Conservation (phyloP, 2,113 vertebrate genomes). For the Panthera tigris region DNA sequence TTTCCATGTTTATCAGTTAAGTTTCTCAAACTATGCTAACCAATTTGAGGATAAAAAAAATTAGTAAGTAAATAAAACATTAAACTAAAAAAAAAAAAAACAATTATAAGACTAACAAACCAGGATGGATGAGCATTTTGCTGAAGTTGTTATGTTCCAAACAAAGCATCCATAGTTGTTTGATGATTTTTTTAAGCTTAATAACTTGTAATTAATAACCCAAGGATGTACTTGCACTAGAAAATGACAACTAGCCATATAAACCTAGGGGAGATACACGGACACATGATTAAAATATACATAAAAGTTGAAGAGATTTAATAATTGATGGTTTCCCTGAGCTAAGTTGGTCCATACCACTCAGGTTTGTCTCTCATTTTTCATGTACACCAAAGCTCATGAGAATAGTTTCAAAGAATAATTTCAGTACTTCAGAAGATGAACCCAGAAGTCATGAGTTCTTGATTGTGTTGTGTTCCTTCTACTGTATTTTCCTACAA, state of each 20-base stretch:
- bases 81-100: not conserved
- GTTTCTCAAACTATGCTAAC: too few species aligned
- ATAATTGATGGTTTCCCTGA: not conserved
- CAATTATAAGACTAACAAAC: not conserved
- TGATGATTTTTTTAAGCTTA: not conserved
- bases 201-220: not conserved
- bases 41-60: too few species aligned
- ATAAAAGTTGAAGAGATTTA: not conserved
- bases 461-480: not conserved
- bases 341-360: not conserved
- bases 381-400: not conserved
- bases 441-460: not conserved
- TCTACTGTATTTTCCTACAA: not conserved
- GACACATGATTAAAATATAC: not conserved
- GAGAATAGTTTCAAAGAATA: not conserved
- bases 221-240: not conserved
- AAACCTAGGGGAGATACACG: not conserved
- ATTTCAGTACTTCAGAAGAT: not conserved
- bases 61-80: too few species aligned
- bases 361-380: not conserved
- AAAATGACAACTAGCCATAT: not conserved
- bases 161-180: not conserved
- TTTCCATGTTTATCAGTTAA: too few species aligned
- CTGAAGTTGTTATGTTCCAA: not conserved
- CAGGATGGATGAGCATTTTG: not conserved